Conservation (phyloP, 2,888 invertebrate genomes). For the Lymantria monacha region DNA sequence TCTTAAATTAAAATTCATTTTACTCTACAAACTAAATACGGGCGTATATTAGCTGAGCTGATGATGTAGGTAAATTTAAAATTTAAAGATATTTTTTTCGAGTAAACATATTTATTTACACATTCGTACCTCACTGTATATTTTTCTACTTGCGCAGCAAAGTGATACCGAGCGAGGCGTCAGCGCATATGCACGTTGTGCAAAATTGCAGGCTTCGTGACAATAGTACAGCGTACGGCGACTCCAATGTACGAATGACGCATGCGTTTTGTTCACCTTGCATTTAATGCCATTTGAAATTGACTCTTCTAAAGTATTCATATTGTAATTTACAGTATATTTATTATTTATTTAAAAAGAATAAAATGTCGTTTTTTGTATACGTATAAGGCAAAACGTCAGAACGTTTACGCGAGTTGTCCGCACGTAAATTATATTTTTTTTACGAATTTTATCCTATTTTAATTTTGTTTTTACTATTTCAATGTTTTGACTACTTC, state of each 20-base stretch:
- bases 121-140: slow-evolving; percentile 16
- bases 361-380: background rate
- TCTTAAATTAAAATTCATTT: no score
- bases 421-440: no score
- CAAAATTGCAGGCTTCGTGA: slow-evolving; percentile 19
- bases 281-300: slow-evolving; percentile 16
- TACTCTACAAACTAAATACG: no score
- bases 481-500: no score
- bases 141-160: slow-evolving; percentile 46
- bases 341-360: background rate
- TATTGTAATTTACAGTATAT: background rate
- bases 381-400: no score
- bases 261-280: slow-evolving; percentile 34
- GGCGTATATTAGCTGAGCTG: no score
- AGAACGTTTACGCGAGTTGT: no score
- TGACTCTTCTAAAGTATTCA: slow-evolving; percentile 25
- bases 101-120: slow-evolving; percentile 2
- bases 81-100: no score
- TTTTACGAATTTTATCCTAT: no score
- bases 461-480: no score
- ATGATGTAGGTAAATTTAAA: no score
- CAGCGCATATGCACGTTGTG: slow-evolving; percentile 44
- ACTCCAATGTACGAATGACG: slow-evolving; percentile 37
- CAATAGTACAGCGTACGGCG: slow-evolving; percentile 26
- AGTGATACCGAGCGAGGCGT: slow-evolving; percentile 52